These are phyloP conservation scores for Trinectes maculatus DNA, from an alignment of 2,113 vertebrate species.

Conservation along the genomic window DNA sequence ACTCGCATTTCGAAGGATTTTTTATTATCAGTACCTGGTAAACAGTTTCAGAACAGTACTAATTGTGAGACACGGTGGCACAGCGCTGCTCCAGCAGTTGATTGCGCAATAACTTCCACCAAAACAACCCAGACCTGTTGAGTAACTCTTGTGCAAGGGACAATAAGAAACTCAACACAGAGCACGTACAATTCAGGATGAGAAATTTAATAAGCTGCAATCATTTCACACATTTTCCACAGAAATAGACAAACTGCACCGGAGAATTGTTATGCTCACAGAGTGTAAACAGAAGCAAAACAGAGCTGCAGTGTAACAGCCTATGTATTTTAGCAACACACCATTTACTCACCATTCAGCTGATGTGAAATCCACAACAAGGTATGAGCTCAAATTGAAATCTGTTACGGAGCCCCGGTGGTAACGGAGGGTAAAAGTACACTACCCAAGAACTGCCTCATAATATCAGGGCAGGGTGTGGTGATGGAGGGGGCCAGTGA, in stretches of 20 bases:
- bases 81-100: constrained; percentile 14
- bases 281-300: constrained; percentile 10
- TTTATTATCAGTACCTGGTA: background rate
- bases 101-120: constrained; percentile 66
- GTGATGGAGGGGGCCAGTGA: constrained; percentile 61
- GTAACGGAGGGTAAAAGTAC: constrained; percentile 49
- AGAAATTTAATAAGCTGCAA: constrained; percentile 23
- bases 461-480: constrained; percentile 62
- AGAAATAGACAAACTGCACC: constrained; percentile 5
- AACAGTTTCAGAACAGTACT: constrained; percentile 29
- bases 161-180: constrained; percentile 36
- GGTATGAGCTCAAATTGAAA: constrained; percentile 26
- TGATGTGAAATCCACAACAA: constrained; percentile 35
- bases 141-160: constrained; percentile 53
- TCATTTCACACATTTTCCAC: constrained; percentile 16
- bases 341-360: constrained; percentile 56
- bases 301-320: background rate
- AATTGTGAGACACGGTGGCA: constrained; percentile 29
- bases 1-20: background rate
- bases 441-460: constrained; percentile 54
- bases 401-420: constrained; percentile 37
- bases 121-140: constrained; percentile 72
- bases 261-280: background rate
- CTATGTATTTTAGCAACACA: constrained; percentile 7
- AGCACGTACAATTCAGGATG: constrained; percentile 19